Evolutionary conservation across 2,888 invertebrate species (phyloP).

Genomic region (Thera britannica): DNA sequence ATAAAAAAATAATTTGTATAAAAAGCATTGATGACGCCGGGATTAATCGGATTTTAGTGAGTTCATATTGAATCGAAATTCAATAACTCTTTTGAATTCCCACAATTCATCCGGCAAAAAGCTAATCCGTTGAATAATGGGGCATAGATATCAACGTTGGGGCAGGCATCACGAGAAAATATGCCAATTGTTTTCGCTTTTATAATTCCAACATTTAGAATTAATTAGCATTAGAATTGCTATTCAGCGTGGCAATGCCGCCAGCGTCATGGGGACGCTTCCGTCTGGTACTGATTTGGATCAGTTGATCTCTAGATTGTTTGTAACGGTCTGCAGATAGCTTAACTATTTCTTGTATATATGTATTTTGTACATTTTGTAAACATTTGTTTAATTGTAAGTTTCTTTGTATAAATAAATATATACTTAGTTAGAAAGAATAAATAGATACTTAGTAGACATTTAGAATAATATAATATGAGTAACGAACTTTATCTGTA

Average conservation of each 20-base stretch:
- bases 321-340: no score
- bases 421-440: no score
- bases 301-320: no score
- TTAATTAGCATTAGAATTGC: slow-evolving; percentile 48
- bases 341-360: no score
- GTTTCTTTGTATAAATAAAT: no score
- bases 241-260: not conserved
- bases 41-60: slow-evolving; percentile 51
- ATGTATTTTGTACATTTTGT: no score
- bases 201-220: slow-evolving; percentile 56
- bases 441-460: no score
- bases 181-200: slow-evolving; percentile 50
- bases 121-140: slow-evolving; percentile 82
- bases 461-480: no score
- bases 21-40: not conserved
- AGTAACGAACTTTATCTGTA: no score
- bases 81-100: slow-evolving; percentile 81
- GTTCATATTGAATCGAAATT: slow-evolving; percentile 65
- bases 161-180: slow-evolving; percentile 76
- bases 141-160: slow-evolving; percentile 78
- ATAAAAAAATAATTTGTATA: not conserved
- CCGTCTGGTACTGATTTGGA: no score
- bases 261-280: no score
- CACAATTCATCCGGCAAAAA: slow-evolving; percentile 77
- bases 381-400: no score